Evolutionary conservation across 1,140 invertebrate genomes (phyloP).

Genomic region (Teleogryllus occipitalis): DNA sequence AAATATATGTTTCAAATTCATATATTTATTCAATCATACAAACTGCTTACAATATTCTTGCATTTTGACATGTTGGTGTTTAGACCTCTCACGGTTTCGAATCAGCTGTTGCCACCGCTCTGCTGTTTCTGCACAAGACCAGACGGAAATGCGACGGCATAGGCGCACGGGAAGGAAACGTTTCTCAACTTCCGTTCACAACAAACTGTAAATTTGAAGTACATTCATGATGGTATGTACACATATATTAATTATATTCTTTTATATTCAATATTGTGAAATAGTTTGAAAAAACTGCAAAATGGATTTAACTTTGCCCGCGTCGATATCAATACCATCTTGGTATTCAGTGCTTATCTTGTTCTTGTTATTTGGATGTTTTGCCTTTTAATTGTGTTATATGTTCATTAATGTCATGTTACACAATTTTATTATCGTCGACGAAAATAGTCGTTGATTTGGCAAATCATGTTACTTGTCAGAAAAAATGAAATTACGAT

Average conservation of each 20-base stretch:
- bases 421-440: no score
- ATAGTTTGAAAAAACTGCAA: no score
- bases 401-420: no score
- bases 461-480: no score
- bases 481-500: no score
- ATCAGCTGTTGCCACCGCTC: conserved; percentile 28
- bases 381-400: no score
- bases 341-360: no score
- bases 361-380: no score
- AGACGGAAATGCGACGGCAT: conserved; percentile 8
- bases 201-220: background rate
- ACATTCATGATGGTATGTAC: background rate
- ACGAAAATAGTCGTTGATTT: no score
- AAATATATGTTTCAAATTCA: background rate
- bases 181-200: background rate
- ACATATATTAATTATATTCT: background rate
- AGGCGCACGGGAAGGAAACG: background rate
- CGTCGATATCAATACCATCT: no score
- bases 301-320: no score
- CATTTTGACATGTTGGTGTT: conserved; percentile 43
- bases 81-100: conserved; percentile 38
- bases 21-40: background rate
- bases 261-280: no score
- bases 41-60: conserved; percentile 39
- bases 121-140: conserved; percentile 9